Conservation (phyloP, 2,888 invertebrate species). For the Eupithecia insigniata region DNA sequence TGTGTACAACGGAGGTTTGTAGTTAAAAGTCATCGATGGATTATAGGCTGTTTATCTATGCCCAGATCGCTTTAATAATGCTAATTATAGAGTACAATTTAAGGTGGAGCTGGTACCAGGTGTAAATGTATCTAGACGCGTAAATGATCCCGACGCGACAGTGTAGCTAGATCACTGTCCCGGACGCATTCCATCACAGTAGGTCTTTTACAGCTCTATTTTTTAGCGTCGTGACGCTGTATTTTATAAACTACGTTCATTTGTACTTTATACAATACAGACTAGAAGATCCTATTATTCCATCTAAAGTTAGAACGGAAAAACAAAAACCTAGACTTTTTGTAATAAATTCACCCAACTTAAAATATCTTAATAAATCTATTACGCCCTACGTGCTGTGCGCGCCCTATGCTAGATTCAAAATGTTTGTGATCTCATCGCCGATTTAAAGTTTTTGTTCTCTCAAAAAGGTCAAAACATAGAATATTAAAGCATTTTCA, state of each 20-base stretch:
- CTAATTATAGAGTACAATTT: constrained; percentile 55
- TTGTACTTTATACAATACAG: too few species aligned
- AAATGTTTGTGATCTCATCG: background rate
- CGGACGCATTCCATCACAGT: constrained; percentile 1
- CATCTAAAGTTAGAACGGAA: background rate
- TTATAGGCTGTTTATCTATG: constrained; percentile 26
- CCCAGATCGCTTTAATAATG: constrained; percentile 48
- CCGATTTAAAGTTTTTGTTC: background rate
- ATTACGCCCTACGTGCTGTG: too few species aligned
- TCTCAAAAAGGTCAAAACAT: background rate
- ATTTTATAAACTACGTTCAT: background rate
- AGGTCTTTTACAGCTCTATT: background rate
- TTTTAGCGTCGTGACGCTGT: background rate
- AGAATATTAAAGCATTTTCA: background rate
- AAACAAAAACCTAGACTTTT: background rate
- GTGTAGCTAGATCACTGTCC: constrained; percentile 41
- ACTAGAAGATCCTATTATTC: background rate
- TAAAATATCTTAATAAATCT: too few species aligned
- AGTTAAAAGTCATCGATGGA: constrained; percentile 12
- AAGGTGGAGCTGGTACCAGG: constrained; percentile 44
- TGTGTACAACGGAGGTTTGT: background rate
- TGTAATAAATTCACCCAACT: background rate
- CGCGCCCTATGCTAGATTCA: too few species aligned
- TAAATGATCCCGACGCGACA: constrained; percentile 72
- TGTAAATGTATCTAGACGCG: constrained; percentile 60